Evolutionary conservation across 2,113 vertebrate genomes (phyloP), one percentile per base, ranked within the genome.

Genomic region (Cacatua alba): DNA sequence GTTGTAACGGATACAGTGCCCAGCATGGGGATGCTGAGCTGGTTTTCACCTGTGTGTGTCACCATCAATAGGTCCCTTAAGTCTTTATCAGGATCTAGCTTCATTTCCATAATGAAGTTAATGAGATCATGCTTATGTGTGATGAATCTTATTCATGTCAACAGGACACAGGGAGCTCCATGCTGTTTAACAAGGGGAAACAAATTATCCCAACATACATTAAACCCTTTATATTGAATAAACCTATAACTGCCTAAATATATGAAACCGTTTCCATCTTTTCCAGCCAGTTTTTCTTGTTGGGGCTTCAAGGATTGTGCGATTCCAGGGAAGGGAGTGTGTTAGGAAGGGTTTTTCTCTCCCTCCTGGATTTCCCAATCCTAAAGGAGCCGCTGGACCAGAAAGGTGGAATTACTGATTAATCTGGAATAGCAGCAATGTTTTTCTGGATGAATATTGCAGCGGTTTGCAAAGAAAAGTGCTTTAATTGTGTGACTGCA

Each of bases 121-220:
- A 53, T 6, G 51, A 78, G 46, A 4, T 5, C 2, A 1, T 0
- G 1, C 8, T 46, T 15, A 7, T 10, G 37, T 5, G 1, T 4
- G 18, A 52, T 65, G 21, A 76, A 39, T 33, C 72, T 14, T 41
- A 4, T 4, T 39, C 11, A 4, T 5, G 11, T 9, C 76, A 16
- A 1, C 1, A 13, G 46, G 59, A 13, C 26, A 39, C 1, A 3
- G 17, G 63, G 57, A 89, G 35, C 41, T 49, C 17, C 0, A 0
- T 37, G 57, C 41, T 26, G 18, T 70, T 90, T 51, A 68, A 44
- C 0, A 7, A n/a, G 17, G 7, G 20, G 8, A 5, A 15, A 25
- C 53, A 26, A 14, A 29, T 63, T 23, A 71, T 4, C n/a, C 7
- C 1, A 1, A 28, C 7, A 17, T 3, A 16, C 7, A 9, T 11